A percentile compares a stretch with the other conserved stretches of the same genome.
Evolutionary conservation across 2,113 vertebrate genomes (phyloP).

Genomic region (Petrocephalus microphthalmus): DNA sequence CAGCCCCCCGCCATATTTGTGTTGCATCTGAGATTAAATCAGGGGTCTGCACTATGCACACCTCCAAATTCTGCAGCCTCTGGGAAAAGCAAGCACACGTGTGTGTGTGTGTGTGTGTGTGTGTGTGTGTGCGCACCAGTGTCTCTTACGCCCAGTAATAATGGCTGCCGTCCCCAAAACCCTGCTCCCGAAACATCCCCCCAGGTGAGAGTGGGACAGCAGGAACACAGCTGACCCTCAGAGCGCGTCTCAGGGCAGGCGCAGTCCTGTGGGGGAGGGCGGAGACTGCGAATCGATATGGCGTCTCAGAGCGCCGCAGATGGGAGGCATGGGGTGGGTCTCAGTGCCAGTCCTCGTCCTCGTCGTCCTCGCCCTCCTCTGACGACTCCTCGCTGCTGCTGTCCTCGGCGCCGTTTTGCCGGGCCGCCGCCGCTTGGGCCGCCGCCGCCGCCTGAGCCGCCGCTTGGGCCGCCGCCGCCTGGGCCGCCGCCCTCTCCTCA

Average conservation of each 20-base stretch:
- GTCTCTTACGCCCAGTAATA: slow-evolving; percentile 26
- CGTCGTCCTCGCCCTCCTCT: slow-evolving; percentile 63
- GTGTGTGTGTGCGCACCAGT: neutral
- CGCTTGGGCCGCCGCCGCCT: neutral
- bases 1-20: neutral
- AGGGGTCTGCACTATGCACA: neutral
- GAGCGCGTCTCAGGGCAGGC: neutral
- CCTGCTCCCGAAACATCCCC: slow-evolving; percentile 38
- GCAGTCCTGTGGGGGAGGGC: neutral
- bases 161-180: slow-evolving; percentile 55
- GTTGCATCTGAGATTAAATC: neutral
- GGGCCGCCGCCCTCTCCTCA: slow-evolving; percentile 61
- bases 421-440: neutral
- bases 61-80: slow-evolving; percentile 22
- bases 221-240: neutral
- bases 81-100: slow-evolving; percentile 43
- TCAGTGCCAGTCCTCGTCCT: slow-evolving; percentile 64
- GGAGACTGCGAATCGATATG: neutral
- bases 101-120: slow-evolving; percentile 27
- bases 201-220: neutral
- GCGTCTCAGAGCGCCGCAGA: neutral
- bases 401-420: slow-evolving; percentile 50
- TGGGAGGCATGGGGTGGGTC: neutral
- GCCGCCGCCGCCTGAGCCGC: slow-evolving; percentile 20
- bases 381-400: slow-evolving; percentile 61